These are phyloP conservation scores for Rhabdophis nuchalis DNA, from an alignment of 2,797 vertebrate genomes.

Conservation along the genomic window DNA sequence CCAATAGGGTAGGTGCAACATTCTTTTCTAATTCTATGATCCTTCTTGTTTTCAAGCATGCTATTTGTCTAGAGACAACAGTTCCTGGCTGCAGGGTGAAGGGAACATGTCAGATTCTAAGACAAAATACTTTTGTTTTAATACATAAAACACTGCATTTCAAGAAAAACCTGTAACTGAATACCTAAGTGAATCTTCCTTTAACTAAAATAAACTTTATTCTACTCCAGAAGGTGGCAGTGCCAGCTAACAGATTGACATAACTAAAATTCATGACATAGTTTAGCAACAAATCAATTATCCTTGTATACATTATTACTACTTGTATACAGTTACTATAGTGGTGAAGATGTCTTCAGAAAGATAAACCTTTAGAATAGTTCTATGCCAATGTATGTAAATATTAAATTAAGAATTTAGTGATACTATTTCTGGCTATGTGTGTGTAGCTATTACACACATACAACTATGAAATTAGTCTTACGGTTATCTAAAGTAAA, in stretches of 20 bases:
- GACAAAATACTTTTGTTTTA: not conserved
- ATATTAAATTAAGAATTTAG: not conserved
- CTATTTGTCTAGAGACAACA: not conserved
- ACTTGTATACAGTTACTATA: not conserved
- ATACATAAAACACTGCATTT: not conserved
- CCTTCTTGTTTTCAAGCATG: not conserved
- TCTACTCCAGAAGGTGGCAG: not conserved
- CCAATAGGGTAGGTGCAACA: not conserved
- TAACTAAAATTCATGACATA: not conserved
- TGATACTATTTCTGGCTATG: not conserved
- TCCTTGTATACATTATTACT: not conserved
- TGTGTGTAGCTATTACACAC: not conserved
- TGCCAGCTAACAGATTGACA: not conserved
- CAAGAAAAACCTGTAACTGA: not conserved
- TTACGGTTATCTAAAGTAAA: not conserved
- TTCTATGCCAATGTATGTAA: not conserved
- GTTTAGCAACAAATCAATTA: not conserved
- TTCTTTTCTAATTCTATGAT: not conserved
- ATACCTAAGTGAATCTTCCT: not conserved
- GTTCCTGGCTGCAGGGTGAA: not conserved
- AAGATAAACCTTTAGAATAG: not conserved
- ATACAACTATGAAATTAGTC: not conserved
- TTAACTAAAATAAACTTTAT: not conserved
- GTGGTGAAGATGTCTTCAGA: fast-evolving
- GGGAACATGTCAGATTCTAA: not conserved